These are phyloP conservation scores for Aporrectodea caliginosa DNA, from an alignment of 1,140 invertebrate genomes.

Conservation along the genomic window DNA sequence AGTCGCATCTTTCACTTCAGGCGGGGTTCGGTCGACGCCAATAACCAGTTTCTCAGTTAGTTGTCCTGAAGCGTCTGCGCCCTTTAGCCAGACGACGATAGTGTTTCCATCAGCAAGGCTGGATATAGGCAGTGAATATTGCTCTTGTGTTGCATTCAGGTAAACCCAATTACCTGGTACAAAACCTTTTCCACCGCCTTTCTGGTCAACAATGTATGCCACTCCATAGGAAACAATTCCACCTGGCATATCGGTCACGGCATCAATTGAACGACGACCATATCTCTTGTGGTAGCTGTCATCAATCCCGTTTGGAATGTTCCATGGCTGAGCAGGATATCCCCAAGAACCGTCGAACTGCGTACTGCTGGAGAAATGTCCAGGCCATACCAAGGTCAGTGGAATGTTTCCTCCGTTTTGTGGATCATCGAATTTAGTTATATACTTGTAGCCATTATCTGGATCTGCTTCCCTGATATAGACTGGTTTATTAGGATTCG, in stretches of 20 bases:
- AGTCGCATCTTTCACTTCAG: background rate
- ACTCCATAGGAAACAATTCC: background rate
- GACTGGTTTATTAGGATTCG: background rate
- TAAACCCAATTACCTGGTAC: background rate
- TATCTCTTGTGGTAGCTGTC: background rate
- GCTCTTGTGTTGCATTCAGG: background rate
- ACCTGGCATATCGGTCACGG: background rate
- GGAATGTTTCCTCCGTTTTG: background rate
- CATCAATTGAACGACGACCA: background rate
- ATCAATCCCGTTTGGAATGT: background rate
- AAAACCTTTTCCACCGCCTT: background rate
- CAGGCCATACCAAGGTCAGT: background rate
- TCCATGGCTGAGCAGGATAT: background rate
- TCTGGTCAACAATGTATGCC: background rate
- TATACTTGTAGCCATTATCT: background rate
- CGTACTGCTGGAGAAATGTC: background rate
- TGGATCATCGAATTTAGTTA: background rate
- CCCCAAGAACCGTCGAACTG: background rate
- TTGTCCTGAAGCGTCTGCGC: background rate
- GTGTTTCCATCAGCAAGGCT: background rate
- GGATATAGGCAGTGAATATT: background rate
- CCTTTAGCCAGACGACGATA: background rate
- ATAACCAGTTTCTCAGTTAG: background rate
- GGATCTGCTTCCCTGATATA: constrained; percentile 1
- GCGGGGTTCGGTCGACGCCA: background rate